Conservation (phyloP, 2,888 invertebrate species). For the Agrotis puta region DNA sequence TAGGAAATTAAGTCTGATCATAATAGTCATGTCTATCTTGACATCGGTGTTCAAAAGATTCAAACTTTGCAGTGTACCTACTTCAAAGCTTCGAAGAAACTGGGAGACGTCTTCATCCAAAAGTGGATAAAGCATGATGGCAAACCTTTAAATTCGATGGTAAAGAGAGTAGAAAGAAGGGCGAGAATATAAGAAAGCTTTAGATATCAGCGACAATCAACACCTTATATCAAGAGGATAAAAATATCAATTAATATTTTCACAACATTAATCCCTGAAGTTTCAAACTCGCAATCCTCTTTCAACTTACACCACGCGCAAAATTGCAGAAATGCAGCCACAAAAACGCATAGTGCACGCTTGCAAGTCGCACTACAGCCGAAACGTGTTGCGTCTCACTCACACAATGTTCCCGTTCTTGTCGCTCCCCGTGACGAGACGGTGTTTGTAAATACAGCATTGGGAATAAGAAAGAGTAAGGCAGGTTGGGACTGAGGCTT, state of each 20-base stretch:
- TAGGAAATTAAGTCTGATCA: no score
- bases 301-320: constrained; percentile 68
- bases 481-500: constrained; percentile 15
- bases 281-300: background rate
- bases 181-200: background rate
- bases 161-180: background rate
- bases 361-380: constrained; percentile 76
- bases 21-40: no score
- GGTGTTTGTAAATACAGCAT: constrained; percentile 75
- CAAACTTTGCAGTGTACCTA: no score
- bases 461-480: constrained; percentile 38
- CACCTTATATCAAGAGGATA: background rate
- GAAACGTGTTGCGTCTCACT: constrained; percentile 75
- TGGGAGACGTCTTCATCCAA: background rate
- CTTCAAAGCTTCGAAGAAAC: no score
- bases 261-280: background rate
- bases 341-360: constrained; percentile 89
- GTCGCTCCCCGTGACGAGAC: constrained; percentile 70
- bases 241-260: background rate
- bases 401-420: constrained; percentile 70
- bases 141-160: background rate
- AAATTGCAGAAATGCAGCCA: constrained; percentile 83
- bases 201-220: background rate
- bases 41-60: no score
- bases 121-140: background rate